phyloP scores from a whole-genome alignment of 2,888 invertebrate genomes.

The Drosophila monieri region DNA sequence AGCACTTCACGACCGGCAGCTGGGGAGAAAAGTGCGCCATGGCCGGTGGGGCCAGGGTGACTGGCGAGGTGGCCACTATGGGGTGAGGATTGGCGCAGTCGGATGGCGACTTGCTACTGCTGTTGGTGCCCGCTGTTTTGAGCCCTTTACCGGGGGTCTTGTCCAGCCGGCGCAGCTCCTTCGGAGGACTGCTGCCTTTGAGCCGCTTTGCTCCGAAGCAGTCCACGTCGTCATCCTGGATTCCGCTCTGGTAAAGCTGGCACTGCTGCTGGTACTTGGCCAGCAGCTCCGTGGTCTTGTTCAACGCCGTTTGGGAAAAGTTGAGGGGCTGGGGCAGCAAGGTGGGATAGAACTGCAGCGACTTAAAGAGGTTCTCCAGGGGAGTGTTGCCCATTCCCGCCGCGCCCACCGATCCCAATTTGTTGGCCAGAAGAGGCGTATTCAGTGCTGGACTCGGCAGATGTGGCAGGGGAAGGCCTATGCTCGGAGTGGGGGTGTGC shows the following conservation, averaged over 20 bases:
- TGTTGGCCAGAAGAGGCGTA: constrained; percentile 66
- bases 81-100: constrained; percentile 62
- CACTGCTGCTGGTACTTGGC: constrained; percentile 84
- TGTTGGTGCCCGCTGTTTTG: constrained; percentile 31
- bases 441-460: constrained; percentile 57
- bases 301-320: constrained; percentile 83
- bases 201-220: constrained; percentile 72
- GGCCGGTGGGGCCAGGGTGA: constrained; percentile 58
- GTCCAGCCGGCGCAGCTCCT: constrained; percentile 84
- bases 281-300: constrained; percentile 82
- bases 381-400: constrained; percentile 68
- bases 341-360: constrained; percentile 83
- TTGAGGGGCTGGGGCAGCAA: constrained; percentile 83
- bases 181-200: constrained; percentile 63
- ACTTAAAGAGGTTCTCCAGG: constrained; percentile 83
- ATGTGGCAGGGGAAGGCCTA: constrained; percentile 57
- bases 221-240: constrained; percentile 53
- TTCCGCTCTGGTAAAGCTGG: constrained; percentile 77
- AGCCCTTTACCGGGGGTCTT: constrained; percentile 83
- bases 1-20: constrained; percentile 64
- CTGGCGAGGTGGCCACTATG: constrained; percentile 67
- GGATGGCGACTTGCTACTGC: constrained; percentile 50
- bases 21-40: constrained; percentile 72
- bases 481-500: constrained; percentile 39
- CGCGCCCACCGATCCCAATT: constrained; percentile 57